Base-by-base conservation (phyloP, 2,113 vertebrate genomes). In the Cryptomyrus ogoouensis region DNA sequence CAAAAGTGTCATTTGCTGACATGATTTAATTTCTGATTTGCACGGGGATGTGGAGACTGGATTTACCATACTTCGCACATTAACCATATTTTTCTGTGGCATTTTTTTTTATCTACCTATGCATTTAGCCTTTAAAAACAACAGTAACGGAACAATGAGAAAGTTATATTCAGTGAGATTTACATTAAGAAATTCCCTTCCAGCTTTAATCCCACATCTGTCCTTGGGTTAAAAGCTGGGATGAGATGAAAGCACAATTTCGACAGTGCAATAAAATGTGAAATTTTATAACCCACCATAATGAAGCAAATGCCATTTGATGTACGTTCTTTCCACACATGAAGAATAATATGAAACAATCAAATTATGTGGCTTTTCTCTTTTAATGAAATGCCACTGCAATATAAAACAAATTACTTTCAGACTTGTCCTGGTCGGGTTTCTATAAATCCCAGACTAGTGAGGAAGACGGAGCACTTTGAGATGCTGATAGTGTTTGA, bases 301-400 rank as follows among this genome's bases (percentile, higher is more conserved):
- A 70, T 70, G 62, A 70, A 70, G 77, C 77, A 47, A 47, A 84
- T 24, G 9, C 42, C 44, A 24, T 84, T 80, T 80, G 74, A 80
- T 80, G 74, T 84, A 12, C 24, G n/a, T 47, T 84, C 3, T 84
- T 46, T 24, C 39, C 44, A 46, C 39, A 47, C 3, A n/a, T 46
- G 35, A 47, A 44, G 21, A 84, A 24, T 84, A 24, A 84, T 84
- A 47, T n/a, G 44, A 42, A 10, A 84, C 83, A 46, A 47, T 46
- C 39, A 84, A 84, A 84, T 84, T 12, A 47, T 24, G 83, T 24
- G 44, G 19, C 24, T 42, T 84, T 56, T 84, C 10, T 24, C 39
- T 24, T 24, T 47, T 84, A 84, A 84, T 84, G 77, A 83, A 83
- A 83, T 44, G 77, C 77, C 77, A 70, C 62, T 70, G 74, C 74